Evolutionary conservation across 2,888 invertebrate genomes (phyloP), one percentile per base, ranked within the genome.

Genomic region (Podotricha telesiphe): DNA sequence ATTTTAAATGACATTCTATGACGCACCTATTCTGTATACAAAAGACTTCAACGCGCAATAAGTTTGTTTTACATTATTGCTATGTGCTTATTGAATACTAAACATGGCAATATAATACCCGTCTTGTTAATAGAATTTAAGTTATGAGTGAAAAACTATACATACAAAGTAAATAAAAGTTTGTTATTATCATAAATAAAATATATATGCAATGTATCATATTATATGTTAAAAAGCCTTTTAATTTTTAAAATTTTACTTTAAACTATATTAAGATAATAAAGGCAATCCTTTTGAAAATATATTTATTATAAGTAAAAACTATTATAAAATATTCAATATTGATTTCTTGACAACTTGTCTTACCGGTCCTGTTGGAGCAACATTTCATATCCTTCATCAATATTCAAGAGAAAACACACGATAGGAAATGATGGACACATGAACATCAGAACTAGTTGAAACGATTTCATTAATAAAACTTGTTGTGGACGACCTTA

Each of bases 371-470:
- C 13, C 13, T 13, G 6, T 1, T 15, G 5, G 17, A 50, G 13
- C 51, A 28, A 58, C 22, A 40, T 15, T 10, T 15, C 48, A 56
- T 28, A 62, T 67, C 67, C 67, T 71, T 20, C 19, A 67, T 56
- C 55, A 65, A 17, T 61, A 62, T 59, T 28, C 45, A 59, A 45
- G 45, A 59, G 59, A 59, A 59, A 59, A 45, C 45, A n/a, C n/a
- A n/a, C n/a, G 55, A 64, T 48, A 78, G 79, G 82, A 78, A 76
- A 76, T 74, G 64, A 67, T 67, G 62, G 68, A 64, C 65, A 58
- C 59, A 63, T 55, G 61, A 58, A 58, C 67, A 67, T 69, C 56
- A 62, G 48, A 68, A 72, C 67, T 17, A 59, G 74, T 76, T 73
- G 68, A 68, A 28, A 10, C 5, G 10, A 17, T 59, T 72, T 73